phyloP scores from a whole-genome alignment of 1,140 invertebrate genomes.

The Oryzaephilus surinamensis region DNA sequence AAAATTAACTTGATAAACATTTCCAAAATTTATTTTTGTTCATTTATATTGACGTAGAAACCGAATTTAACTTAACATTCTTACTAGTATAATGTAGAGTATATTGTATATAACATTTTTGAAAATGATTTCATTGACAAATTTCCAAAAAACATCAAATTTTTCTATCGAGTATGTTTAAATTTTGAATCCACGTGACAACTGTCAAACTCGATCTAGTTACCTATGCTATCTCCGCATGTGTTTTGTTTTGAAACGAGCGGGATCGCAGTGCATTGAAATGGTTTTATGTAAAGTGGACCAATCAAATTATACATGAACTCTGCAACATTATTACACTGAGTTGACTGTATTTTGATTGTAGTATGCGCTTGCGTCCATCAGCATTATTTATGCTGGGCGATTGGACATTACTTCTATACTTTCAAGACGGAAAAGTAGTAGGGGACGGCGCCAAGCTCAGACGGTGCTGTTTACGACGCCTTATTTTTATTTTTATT shows the following conservation, averaged over 20 bases:
- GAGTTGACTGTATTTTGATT: constrained; percentile 3
- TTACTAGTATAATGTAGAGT: too few species aligned
- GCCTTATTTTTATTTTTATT: too few species aligned
- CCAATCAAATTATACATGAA: too few species aligned
- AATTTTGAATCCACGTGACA: constrained; percentile 30
- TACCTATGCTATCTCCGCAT: constrained; percentile 36
- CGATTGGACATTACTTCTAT: constrained; percentile 31
- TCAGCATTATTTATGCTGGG: constrained; percentile 18
- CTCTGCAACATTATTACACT: too few species aligned
- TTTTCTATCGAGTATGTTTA: too few species aligned
- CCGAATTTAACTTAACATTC: too few species aligned
- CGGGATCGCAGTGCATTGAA: constrained; percentile 36
- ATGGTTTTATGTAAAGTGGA: constrained; percentile 33
- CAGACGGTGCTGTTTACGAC: constrained; percentile 23
- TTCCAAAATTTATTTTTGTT: too few species aligned
- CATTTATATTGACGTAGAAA: too few species aligned
- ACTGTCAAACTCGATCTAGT: constrained; percentile 36
- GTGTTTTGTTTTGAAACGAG: constrained; percentile 39
- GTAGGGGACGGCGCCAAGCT: constrained; percentile 29
- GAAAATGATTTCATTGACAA: too few species aligned
- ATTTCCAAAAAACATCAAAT: too few species aligned
- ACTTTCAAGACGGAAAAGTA: constrained; percentile 22
- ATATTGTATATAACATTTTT: too few species aligned
- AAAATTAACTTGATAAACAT: too few species aligned
- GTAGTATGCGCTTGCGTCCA: neutral